Evolutionary conservation across 2,888 invertebrate genomes (phyloP), one percentile per base, ranked within the genome.

Genomic region (Aplocera efformata): DNA sequence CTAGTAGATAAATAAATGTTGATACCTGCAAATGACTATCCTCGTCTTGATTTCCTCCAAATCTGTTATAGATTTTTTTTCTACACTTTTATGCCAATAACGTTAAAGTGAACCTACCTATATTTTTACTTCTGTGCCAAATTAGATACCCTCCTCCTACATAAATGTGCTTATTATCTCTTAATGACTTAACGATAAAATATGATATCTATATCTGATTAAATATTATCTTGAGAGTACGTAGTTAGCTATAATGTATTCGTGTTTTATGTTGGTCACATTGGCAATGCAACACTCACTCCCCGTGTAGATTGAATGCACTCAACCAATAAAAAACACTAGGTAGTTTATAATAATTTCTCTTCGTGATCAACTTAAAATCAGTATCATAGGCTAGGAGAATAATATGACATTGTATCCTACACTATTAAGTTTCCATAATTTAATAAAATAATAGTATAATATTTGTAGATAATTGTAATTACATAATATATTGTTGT

Each of bases 331-430:
- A 75, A 62, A 17, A 74, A 72, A 84, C 75, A 78, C 81, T 86
- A 85, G 81, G 83, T 85, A 86, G 84, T 80, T 81, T 80, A 82
- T 84, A 85, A 85, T 85, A 76, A 81, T 86, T 88, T 88, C 74
- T 83, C 83, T 84, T 86, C 82, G 82, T 79, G 83, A 85, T 85
- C 82, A 79, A 83, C 79, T 82, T 85, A 81, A 83, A 85, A 83
- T 79, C 83, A 33, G 45, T 86, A 85, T 85, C 85, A 85, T 88
- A 88, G 88, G 86, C 77, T 88, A 86, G 86, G 82, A 74, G 73
- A 86, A 85, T 79, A 79, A 74, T 79, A 71, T 79, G 74, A 79
- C 78, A 78, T 73, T 81, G 67, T 80, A 79, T 70, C 67, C 70
- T 68, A 68, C 63, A 70, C 58, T 53, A 66, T 78, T 73, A 47